These are phyloP conservation scores for Acipenser ruthenus DNA, from an alignment of 2,797 vertebrate species.

Conservation along the genomic window DNA sequence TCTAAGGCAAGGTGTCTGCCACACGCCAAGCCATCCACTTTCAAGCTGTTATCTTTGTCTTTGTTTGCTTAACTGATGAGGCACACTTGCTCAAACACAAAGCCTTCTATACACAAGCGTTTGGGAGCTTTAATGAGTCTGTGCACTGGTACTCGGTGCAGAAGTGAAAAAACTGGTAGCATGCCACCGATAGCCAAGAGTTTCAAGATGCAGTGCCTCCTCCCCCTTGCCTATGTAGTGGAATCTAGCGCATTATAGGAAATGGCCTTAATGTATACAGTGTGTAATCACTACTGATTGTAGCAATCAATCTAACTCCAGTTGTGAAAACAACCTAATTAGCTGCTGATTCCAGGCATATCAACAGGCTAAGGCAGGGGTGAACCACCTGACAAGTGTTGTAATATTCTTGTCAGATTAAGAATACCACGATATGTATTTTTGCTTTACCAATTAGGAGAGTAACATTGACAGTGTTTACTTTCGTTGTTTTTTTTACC, in stretches of 20 bases:
- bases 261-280: background rate
- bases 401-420: too few relatives aligned
- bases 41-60: slow-evolving; percentile 2
- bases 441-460: too few relatives aligned
- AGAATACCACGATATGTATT: too few relatives aligned
- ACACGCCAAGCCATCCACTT: background rate
- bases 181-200: too few relatives aligned
- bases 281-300: background rate
- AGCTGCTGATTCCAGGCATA: background rate
- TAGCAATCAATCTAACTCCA: background rate
- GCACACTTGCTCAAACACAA: background rate
- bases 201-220: too few relatives aligned
- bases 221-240: too few relatives aligned
- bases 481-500: too few relatives aligned
- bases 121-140: background rate
- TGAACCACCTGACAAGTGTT: too few relatives aligned
- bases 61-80: slow-evolving; percentile 9
- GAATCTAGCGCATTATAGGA: background rate
- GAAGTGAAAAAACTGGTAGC: too few relatives aligned
- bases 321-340: slow-evolving; percentile 1
- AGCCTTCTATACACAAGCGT: background rate
- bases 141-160: background rate
- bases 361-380: too few relatives aligned
- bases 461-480: too few relatives aligned
- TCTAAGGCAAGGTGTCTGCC: background rate